phyloP scores from a whole-genome alignment of 2,113 vertebrate species.

The Ardeotis arabs region DNA sequence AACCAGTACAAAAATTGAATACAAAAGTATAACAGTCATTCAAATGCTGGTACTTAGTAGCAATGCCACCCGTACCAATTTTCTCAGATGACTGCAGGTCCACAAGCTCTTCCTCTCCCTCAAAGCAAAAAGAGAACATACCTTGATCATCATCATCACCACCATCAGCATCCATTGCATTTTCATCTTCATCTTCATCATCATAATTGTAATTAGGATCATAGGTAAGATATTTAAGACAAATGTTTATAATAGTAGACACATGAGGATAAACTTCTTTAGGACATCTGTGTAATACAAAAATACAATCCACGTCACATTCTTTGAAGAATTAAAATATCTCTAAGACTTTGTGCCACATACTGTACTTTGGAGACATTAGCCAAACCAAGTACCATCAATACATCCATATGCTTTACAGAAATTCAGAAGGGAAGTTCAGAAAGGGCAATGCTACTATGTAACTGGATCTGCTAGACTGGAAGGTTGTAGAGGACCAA shows the following conservation, averaged over 20 bases:
- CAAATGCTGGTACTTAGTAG: neutral
- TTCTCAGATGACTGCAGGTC: neutral
- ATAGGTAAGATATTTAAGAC: conserved; percentile 97
- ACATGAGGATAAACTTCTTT: conserved; percentile 99
- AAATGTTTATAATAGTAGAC: conserved; percentile 96
- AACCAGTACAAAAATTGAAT: neutral
- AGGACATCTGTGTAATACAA: conserved; percentile 85
- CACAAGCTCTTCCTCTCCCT: neutral
- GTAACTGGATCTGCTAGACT: neutral
- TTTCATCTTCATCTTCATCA: conserved; percentile 98
- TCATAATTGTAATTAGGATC: conserved; percentile 99
- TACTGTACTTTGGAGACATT: neutral
- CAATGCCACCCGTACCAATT: neutral
- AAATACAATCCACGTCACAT: neutral
- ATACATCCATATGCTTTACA: neutral
- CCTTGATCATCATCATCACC: conserved; percentile 98
- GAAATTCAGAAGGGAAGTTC: neutral
- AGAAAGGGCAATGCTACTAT: neutral
- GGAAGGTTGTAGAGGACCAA: neutral
- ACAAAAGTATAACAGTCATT: neutral
- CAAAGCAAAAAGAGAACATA: conserved; percentile 42
- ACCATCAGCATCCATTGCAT: conserved; percentile 97
- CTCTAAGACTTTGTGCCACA: neutral
- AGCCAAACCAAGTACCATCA: neutral
- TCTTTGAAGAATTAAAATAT: neutral